phyloP scores from a whole-genome alignment of 2,888 invertebrate genomes.

The Callinectes sapidus region DNA sequence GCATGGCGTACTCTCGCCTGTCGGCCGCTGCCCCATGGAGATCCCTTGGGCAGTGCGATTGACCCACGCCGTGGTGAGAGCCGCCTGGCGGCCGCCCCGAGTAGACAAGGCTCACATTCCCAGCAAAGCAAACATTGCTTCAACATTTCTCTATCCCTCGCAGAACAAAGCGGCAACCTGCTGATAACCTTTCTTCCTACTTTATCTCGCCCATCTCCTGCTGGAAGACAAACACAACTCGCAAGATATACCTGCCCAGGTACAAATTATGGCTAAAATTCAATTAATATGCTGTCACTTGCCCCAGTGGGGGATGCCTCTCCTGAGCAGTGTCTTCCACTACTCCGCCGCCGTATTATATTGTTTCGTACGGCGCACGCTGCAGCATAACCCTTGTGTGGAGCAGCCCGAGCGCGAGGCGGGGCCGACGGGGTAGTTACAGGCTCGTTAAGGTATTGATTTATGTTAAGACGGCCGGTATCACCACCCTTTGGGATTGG shows the following conservation, averaged over 20 bases:
- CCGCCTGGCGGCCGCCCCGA: background rate
- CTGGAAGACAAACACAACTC: conserved; percentile 68
- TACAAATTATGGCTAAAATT: conserved; percentile 72
- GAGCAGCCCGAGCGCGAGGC: conserved; percentile 10
- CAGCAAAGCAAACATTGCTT: conserved; percentile 27
- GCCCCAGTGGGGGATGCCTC: conserved; percentile 61
- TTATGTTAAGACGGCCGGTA: conserved; percentile 68
- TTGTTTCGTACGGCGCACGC: conserved; percentile 43
- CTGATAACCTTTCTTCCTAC: conserved; percentile 45
- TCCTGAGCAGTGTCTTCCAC: conserved; percentile 18
- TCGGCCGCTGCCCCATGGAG: background rate
- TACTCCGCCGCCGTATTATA: background rate
- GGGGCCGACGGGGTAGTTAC: conserved; percentile 17
- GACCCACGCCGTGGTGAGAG: conserved; percentile 27
- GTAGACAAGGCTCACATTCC: conserved; percentile 21
- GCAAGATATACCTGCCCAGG: conserved; percentile 69
- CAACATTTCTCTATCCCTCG: conserved; percentile 40
- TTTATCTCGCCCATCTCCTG: conserved; percentile 55
- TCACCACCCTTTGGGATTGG: conserved; percentile 68
- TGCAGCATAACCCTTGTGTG: conserved; percentile 41
- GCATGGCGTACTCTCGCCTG: background rate
- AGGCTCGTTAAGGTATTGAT: conserved; percentile 68
- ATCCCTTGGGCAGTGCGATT: background rate
- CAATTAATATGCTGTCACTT: conserved; percentile 72
- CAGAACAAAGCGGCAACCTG: conserved; percentile 41